phyloP scores from a whole-genome alignment of 2,888 invertebrate genomes.

The Lasioglossum leucozonium region DNA sequence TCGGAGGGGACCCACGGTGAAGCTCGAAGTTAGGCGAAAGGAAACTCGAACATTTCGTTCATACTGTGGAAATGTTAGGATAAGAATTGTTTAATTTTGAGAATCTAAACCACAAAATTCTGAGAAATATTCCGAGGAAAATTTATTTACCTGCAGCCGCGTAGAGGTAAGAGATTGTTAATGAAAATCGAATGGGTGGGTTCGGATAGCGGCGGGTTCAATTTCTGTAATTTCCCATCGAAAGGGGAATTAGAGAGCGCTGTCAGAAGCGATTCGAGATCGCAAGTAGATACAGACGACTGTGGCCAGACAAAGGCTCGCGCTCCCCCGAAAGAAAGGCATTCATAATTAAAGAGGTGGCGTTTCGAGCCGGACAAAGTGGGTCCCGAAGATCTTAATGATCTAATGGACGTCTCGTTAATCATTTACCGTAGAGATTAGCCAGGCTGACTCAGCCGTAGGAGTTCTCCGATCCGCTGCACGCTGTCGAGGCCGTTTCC shows the following conservation, averaged over 20 bases:
- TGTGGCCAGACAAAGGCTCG: slow-evolving; percentile 3
- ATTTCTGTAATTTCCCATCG: neutral
- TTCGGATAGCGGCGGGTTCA: no score
- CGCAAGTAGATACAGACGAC: neutral
- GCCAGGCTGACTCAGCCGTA: slow-evolving; percentile 46
- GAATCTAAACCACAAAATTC: neutral
- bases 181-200: neutral
- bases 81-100: neutral
- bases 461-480: neutral
- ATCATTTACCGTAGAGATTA: slow-evolving; percentile 52
- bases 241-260: neutral
- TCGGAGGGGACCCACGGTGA: neutral
- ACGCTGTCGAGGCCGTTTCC: slow-evolving; percentile 28
- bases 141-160: neutral
- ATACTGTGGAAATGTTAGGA: neutral
- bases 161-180: neutral
- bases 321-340: neutral
- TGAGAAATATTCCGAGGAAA: neutral
- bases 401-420: slow-evolving; percentile 48
- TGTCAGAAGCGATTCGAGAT: neutral
- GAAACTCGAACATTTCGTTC: neutral
- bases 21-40: neutral
- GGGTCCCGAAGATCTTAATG: slow-evolving; percentile 36
- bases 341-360: slow-evolving; percentile 37
- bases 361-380: slow-evolving; percentile 11